Base-by-base conservation (phyloP, 2,888 invertebrate species). In the Andricus curvator region DNA sequence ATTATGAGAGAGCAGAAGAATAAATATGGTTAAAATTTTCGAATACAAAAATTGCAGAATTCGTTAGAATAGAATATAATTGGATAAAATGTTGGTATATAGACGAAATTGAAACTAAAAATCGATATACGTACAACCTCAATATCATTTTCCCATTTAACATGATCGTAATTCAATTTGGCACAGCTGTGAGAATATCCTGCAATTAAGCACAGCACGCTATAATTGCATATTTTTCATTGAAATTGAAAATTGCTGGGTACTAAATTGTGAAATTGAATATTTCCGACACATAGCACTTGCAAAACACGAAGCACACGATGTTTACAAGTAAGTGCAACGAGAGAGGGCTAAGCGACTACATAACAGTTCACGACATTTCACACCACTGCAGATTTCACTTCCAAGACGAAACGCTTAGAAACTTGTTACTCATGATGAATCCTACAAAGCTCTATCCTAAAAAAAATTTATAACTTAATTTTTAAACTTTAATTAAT, bases 361-460 rank as follows among this genome's bases (percentile, higher is more conserved):
- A 80, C 80, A 82, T 68, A 80, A 77, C 67, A 48, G 68, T 82
- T 78, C 82, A 78, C 65, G 78, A 76, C 68, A 80, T 78, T 82
- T 78, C 41, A 64, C 56, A 56, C 56, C 33, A n/a, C n/a, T 74
- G 56, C 56, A 74, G 56, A 56, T 74, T 74, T 74, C 74, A 37
- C 74, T 74, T 74, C n/a, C 56, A 74, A 74, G 74, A 37, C n/a
- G 17, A 33, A 56, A 56, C 56, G 56, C 29, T 74, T 13, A 33
- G n/a, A 20, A 51, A 56, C 33, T 29, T 20, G 44, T 25, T 48
- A 41, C 13, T 48, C 15, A 22, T 51, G 48, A 70, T 44, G 29
- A 56, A 56, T 56, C 9, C 9, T 56, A 51, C 15, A n/a, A 56
- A 48, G 48, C 48, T 56, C 9, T 56, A n/a, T n/a, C 8, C 11